Conservation (phyloP, 2,888 invertebrate species). For the Julus scandinavius region DNA sequence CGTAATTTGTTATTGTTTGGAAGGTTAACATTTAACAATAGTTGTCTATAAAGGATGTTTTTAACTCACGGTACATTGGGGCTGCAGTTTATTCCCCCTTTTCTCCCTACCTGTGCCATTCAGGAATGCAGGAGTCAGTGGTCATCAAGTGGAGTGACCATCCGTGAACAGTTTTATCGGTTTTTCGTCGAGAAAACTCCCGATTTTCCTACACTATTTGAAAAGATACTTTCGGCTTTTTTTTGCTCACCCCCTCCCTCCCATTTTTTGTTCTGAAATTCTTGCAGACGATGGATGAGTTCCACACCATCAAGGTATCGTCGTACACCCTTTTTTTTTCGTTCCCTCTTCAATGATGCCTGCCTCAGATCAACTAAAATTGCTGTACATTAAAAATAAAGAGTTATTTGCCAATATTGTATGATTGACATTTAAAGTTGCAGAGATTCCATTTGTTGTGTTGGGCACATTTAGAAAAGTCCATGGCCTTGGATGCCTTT, state of each 20-base stretch:
- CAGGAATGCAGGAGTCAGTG: background rate
- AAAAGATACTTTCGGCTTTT: background rate
- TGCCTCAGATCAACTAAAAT: background rate
- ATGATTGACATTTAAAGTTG: background rate
- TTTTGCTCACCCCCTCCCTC: background rate
- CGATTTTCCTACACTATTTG: background rate
- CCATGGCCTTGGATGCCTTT: no score
- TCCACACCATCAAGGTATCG: background rate
- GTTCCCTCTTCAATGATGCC: no score
- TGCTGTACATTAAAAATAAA: conserved; percentile 19
- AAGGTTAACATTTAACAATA: background rate
- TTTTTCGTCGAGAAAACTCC: background rate
- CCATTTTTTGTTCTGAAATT: background rate
- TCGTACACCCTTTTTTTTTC: background rate
- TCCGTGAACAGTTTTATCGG: background rate
- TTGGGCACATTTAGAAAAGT: no score
- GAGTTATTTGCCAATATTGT: conserved; percentile 1
- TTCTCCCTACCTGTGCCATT: conserved; percentile 23
- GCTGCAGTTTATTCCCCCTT: background rate
- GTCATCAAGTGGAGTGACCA: background rate
- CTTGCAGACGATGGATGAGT: background rate
- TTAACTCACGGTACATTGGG: background rate
- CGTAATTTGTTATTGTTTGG: background rate
- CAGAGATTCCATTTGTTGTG: no score
- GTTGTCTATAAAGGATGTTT: conserved; percentile 17